phyloP scores from a whole-genome alignment of 2,113 vertebrate genomes.

The Prionailurus viverrinus region DNA sequence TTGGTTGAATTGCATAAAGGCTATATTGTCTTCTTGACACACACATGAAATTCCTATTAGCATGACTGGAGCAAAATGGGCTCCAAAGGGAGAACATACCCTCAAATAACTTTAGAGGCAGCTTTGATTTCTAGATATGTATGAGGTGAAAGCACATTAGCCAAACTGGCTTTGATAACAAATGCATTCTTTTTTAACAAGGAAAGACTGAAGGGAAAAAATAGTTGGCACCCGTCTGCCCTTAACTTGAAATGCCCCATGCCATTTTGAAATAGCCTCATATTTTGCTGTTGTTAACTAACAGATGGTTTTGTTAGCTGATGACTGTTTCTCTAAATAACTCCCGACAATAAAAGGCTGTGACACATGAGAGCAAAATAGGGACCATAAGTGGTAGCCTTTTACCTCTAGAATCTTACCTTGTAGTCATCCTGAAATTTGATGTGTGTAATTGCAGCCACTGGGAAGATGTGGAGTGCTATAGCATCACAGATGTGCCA shows the following conservation, averaged over 20 bases:
- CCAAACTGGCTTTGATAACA: slow-evolving; percentile 85
- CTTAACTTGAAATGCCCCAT: slow-evolving; percentile 77
- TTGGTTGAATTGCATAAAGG: slow-evolving; percentile 80
- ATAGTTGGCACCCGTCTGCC: slow-evolving; percentile 70
- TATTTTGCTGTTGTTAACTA: slow-evolving; percentile 82
- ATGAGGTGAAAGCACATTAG: slow-evolving; percentile 87
- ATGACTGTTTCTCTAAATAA: slow-evolving; percentile 81
- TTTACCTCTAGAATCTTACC: slow-evolving; percentile 77
- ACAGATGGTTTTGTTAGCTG: slow-evolving; percentile 76
- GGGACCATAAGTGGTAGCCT: slow-evolving; percentile 77
- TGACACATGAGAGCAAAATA: slow-evolving; percentile 81
- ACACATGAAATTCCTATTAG: slow-evolving; percentile 82
- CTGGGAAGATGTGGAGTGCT: slow-evolving; percentile 79
- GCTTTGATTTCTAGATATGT: slow-evolving; percentile 90
- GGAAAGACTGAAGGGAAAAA: slow-evolving; percentile 72
- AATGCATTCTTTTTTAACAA: slow-evolving; percentile 80
- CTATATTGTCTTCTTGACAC: slow-evolving; percentile 83
- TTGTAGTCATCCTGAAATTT: slow-evolving; percentile 80
- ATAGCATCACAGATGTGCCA: slow-evolving; percentile 75
- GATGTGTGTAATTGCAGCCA: slow-evolving; percentile 85
- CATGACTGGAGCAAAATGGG: slow-evolving; percentile 75
- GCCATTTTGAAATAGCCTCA: slow-evolving; percentile 80
- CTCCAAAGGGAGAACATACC: slow-evolving; percentile 85
- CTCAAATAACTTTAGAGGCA: slow-evolving; percentile 83
- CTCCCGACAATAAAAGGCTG: slow-evolving; percentile 76